Conservation (phyloP, 2,797 vertebrate genomes). For the Morus bassanus region DNA sequence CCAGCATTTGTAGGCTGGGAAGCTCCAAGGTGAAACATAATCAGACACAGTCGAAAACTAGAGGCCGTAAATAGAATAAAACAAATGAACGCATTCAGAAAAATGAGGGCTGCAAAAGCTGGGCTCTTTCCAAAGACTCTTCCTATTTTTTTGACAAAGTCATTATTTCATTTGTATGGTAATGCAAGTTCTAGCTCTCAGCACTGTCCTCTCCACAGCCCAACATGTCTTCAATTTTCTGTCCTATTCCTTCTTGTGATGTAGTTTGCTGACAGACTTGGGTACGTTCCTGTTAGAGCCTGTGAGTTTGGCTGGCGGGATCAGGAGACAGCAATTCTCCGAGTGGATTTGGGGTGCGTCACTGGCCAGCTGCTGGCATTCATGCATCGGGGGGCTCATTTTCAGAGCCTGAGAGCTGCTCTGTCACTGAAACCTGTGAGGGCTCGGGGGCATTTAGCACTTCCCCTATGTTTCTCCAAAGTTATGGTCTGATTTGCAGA, state of each 20-base stretch:
- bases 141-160: neutral
- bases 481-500: neutral
- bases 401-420: neutral
- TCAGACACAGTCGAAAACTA: neutral
- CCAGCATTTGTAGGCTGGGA: neutral
- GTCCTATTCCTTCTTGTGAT: neutral
- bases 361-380: neutral
- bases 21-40: constrained; percentile 33
- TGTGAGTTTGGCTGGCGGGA: neutral
- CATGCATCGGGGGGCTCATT: rapidly evolving
- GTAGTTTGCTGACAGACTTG: neutral
- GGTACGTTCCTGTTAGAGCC: neutral
- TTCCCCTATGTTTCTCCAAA: neutral
- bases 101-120: neutral
- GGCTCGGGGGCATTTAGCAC: neutral
- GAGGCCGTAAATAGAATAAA: constrained; percentile 18
- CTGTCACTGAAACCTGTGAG: neutral
- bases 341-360: neutral
- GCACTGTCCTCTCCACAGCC: neutral
- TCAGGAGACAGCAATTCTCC: neutral
- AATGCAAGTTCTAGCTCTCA: neutral
- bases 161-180: neutral
- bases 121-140: neutral
- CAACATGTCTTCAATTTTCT: neutral
- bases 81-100: neutral